Conservation (phyloP, 1,140 invertebrate genomes). For the Leptopilina clavipes region DNA sequence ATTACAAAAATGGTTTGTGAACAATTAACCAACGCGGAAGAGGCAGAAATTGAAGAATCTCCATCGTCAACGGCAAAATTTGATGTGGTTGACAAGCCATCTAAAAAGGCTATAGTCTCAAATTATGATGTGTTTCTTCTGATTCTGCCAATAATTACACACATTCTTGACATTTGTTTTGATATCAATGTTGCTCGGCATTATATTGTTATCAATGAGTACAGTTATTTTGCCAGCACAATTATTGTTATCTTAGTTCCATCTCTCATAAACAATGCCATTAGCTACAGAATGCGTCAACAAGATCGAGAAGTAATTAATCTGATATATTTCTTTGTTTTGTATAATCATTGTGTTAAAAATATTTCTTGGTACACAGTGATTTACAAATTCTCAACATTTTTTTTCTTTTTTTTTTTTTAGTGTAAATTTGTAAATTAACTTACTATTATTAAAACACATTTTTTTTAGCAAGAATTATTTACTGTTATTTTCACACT, state of each 20-base stretch:
- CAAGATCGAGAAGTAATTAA: conserved; percentile 68
- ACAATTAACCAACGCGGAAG: not conserved
- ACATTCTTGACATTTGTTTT: conserved; percentile 73
- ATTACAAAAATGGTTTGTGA: conserved; percentile 30
- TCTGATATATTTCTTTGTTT: conserved; percentile 20
- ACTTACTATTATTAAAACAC: not conserved
- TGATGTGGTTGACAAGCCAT: conserved; percentile 66
- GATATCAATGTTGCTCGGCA: conserved; percentile 75
- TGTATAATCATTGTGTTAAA: conserved; percentile 7
- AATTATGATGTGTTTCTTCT: conserved; percentile 72
- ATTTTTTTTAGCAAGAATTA: not conserved
- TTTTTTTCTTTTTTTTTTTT: conserved; percentile 20
- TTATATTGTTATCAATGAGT: conserved; percentile 67
- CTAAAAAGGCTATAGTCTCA: conserved; percentile 64
- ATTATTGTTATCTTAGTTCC: conserved; percentile 75
- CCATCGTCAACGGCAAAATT: conserved; percentile 19
- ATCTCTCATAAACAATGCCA: conserved; percentile 74
- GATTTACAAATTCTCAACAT: not conserved
- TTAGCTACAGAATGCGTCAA: conserved; percentile 75
- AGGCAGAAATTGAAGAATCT: conserved; percentile 33
- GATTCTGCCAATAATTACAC: conserved; percentile 71
- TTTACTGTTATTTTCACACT: not conserved
- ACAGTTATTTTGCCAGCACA: conserved; percentile 72
- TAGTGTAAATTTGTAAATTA: conserved; percentile 26
- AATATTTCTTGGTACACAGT: not conserved